Base-by-base conservation (phyloP, 2,888 invertebrate genomes). In the Chymomyza procnemis region DNA sequence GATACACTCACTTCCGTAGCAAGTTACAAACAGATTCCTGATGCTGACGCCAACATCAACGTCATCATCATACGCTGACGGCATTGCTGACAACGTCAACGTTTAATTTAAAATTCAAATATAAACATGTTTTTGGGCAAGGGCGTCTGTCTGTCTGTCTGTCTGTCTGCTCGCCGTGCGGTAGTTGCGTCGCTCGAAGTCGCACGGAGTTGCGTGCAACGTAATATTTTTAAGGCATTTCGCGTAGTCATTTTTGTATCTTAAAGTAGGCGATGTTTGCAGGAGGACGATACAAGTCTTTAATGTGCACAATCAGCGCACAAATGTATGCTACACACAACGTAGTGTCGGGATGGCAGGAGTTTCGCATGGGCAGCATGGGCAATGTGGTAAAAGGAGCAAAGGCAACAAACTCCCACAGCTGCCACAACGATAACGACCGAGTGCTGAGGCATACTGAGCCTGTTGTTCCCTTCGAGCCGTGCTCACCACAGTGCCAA, bases 91-190 rank as follows among this genome's bases (percentile, higher is more conserved):
- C 52, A 54, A 60, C 72, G 63, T 61, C 75, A 65, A 67, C 73
- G 79, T 85, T 81, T 77, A 79, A 85, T 85, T 81, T 80, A 76
- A 85, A 86, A 86, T 82, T 86, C 74, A 86, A 85, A 85, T 79
- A 71, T 74, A 75, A 84, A 80, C 80, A 75, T 71, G 71, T 74
- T 74, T n/a, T 67, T 65, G 71, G 52, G 54, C 54, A 8, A 50
- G 16, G n/a, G 66, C 60, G 34, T 47, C 47, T 18, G 52, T 18
- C 34, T n/a, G n/a, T n/a, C n/a, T n/a, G n/a, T n/a, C n/a, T n/a
- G n/a, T n/a, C n/a, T n/a, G n/a, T n/a, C n/a, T n/a, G n/a, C n/a
- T n/a, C n/a, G n/a, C n/a, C n/a, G n/a, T n/a, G n/a, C n/a, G n/a
- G n/a, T n/a, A n/a, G n/a, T n/a, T n/a, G n/a, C 0, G 19, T 55